A percentile compares a stretch with the other conserved stretches of the same genome.
These are phyloP conservation scores for Sarotherodon lohbergeri DNA, from an alignment of 2,113 vertebrate genomes.

Conservation along the genomic window DNA sequence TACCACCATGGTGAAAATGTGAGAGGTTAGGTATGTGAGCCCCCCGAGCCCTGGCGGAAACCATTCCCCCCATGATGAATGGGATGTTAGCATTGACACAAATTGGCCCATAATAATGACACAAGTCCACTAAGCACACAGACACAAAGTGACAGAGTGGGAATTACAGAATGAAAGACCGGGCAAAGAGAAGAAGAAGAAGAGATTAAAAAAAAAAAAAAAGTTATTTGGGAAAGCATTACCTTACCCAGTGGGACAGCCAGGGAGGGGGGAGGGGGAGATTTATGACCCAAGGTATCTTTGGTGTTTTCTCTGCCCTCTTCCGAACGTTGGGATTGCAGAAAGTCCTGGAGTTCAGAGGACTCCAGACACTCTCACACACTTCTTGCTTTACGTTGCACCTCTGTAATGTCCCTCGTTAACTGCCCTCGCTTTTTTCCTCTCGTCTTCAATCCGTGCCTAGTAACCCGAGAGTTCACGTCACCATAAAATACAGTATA, in stretches of 20 bases:
- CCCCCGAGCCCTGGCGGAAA: constrained; percentile 63
- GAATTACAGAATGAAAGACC: constrained; percentile 40
- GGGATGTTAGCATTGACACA: constrained; percentile 79
- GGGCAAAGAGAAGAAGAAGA: background rate
- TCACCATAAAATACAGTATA: background rate
- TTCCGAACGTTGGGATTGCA: constrained; percentile 39
- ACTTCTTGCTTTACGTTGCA: background rate
- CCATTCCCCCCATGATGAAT: constrained; percentile 73
- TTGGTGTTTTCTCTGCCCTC: constrained; percentile 59
- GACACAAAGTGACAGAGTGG: constrained; percentile 45
- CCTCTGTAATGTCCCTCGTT: background rate
- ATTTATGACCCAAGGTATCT: constrained; percentile 57
- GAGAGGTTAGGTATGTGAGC: constrained; percentile 64
- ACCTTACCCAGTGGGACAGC: constrained; percentile 50
- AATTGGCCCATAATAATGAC: constrained; percentile 75
- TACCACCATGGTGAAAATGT: constrained; percentile 73
- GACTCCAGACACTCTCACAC: background rate
- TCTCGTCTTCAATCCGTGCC: background rate
- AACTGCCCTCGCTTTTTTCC: background rate
- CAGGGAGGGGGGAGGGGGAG: constrained; percentile 15
- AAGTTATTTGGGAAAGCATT: constrained; percentile 38
- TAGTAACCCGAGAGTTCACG: background rate
- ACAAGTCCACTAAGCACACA: constrained; percentile 68
- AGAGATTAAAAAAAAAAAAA: background rate
- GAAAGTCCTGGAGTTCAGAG: constrained; percentile 37